phyloP scores from a whole-genome alignment of 2,888 invertebrate genomes.

The Ypsolopha scabrella region DNA sequence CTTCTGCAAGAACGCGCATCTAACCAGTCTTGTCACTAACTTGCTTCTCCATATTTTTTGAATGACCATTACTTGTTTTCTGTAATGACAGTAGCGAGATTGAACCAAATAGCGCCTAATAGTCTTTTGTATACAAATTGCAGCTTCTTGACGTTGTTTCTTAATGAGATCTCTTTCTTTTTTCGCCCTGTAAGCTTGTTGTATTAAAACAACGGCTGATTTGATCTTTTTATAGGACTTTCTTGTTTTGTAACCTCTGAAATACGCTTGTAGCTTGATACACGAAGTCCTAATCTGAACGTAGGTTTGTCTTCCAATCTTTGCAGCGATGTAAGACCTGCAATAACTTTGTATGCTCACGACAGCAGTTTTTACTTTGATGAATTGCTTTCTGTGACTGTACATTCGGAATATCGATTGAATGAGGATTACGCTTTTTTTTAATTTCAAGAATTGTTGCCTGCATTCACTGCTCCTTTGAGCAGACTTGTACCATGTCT shows the following conservation, averaged over 20 bases:
- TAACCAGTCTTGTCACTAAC: constrained; percentile 37
- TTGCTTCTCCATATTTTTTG: constrained; percentile 55
- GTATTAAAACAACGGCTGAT: constrained; percentile 33
- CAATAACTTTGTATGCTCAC: constrained; percentile 8
- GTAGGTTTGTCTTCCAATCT: constrained; percentile 20
- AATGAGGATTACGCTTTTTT: constrained; percentile 26
- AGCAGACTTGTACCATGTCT: constrained; percentile 40
- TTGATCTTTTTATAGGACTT: constrained; percentile 30
- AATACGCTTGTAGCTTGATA: constrained; percentile 28
- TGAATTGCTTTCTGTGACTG: constrained; percentile 25
- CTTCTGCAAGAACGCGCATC: constrained; percentile 39
- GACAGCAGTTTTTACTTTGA: constrained; percentile 23
- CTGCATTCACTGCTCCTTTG: constrained; percentile 30
- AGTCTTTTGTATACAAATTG: constrained; percentile 43
- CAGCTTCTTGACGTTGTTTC: constrained; percentile 27
- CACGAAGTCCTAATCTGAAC: constrained; percentile 13
- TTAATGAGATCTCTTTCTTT: constrained; percentile 20
- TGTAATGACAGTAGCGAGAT: constrained; percentile 29
- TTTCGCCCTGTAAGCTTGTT: constrained; percentile 44
- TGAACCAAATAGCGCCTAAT: constrained; percentile 33
- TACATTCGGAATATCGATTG: constrained; percentile 48
- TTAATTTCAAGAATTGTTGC: constrained; percentile 26
- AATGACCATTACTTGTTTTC: constrained; percentile 30
- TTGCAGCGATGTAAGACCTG: not conserved
- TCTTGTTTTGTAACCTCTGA: constrained; percentile 31